Percentiles rank a stretch among this genome's conserved stretches.
These are phyloP conservation scores for Cryptoleucopteryx plumbea DNA, from an alignment of 2,113 vertebrate species.

Conservation along the genomic window DNA sequence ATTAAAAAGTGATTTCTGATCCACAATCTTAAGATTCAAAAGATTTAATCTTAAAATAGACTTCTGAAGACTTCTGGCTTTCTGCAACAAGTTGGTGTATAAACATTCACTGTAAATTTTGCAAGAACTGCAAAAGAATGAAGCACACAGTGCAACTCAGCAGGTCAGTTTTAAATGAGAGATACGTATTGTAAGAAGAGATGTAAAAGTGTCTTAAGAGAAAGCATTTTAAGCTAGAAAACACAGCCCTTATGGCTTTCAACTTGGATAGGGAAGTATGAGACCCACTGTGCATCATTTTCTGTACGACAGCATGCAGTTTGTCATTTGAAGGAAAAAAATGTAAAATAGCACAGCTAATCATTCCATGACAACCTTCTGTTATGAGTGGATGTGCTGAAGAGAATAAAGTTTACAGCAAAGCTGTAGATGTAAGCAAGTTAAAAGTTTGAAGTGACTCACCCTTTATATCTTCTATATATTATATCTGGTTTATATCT, in stretches of 20 bases:
- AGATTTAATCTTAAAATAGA: background rate
- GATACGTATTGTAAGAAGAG: background rate
- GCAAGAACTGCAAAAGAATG: background rate
- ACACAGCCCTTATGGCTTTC: background rate
- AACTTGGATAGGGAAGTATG: background rate
- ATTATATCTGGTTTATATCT: background rate
- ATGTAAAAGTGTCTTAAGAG: background rate
- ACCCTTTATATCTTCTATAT: too few relatives aligned
- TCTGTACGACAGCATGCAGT: background rate
- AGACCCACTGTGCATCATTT: background rate
- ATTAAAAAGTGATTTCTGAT: background rate
- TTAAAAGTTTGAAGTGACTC: background rate
- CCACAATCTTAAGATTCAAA: background rate
- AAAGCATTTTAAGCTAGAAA: background rate
- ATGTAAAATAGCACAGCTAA: background rate
- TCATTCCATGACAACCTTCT: background rate
- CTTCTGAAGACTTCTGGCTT: background rate
- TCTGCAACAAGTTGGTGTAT: background rate
- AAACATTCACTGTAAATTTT: background rate
- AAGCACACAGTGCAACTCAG: background rate
- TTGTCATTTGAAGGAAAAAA: background rate
- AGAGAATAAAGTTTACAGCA: background rate
- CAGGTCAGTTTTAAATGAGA: background rate
- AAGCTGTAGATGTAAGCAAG: background rate
- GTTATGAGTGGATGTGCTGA: background rate